Evolutionary conservation across 1,140 invertebrate species (phyloP).

Genomic region (Charaxes varanes): DNA sequence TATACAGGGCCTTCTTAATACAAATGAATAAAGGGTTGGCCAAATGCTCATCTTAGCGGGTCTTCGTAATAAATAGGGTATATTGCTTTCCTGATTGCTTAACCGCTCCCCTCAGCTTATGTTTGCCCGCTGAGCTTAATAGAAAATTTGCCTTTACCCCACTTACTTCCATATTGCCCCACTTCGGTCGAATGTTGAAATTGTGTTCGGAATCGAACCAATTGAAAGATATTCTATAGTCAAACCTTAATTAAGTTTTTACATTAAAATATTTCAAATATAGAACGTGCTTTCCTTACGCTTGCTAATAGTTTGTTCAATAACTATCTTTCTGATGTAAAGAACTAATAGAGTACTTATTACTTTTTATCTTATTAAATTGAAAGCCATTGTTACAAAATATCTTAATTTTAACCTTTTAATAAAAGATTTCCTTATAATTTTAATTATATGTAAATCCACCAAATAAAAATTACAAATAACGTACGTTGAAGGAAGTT

Average conservation of each 20-base stretch:
- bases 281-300: too few species aligned
- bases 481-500: too few species aligned
- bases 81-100: constrained; percentile 47
- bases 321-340: too few species aligned
- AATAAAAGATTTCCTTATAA: too few species aligned
- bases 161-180: constrained; percentile 1
- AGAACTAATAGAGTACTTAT: too few species aligned
- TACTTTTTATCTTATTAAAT: too few species aligned
- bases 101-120: constrained; percentile 25
- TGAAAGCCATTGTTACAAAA: too few species aligned
- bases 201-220: not conserved
- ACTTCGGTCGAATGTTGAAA: not conserved
- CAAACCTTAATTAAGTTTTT: not conserved
- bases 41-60: constrained; percentile 25
- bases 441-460: too few species aligned
- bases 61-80: constrained; percentile 31
- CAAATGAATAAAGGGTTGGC: constrained; percentile 30
- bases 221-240: not conserved
- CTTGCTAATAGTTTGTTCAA: too few species aligned
- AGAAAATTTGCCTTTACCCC: constrained; percentile 17
- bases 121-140: constrained; percentile 15
- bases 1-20: too few species aligned
- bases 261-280: not conserved
- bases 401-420: too few species aligned
- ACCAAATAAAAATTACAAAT: too few species aligned